phyloP scores from a whole-genome alignment of 2,888 invertebrate species.

The Timandra comae region DNA sequence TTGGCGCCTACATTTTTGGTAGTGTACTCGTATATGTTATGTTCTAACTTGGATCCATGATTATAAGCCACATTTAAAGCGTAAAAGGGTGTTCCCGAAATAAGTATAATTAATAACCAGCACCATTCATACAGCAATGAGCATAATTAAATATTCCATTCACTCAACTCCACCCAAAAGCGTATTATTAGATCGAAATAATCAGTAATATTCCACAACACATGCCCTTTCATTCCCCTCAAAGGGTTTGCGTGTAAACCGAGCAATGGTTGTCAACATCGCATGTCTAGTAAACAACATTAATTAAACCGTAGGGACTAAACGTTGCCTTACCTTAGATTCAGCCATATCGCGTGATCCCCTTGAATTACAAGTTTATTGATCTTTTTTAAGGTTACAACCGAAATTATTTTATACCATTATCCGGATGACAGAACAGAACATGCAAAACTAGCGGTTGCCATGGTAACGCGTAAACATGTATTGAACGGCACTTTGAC shows the following conservation, averaged over 20 bases:
- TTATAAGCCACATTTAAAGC: too few species aligned
- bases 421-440: constrained; percentile 47
- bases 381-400: constrained; percentile 58
- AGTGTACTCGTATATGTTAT: too few species aligned
- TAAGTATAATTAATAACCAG: too few species aligned
- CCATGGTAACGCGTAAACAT: constrained; percentile 44
- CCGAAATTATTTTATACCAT: constrained; percentile 66
- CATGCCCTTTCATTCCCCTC: constrained; percentile 2
- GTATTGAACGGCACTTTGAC: constrained; percentile 34
- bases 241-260: constrained; percentile 22
- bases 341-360: constrained; percentile 67
- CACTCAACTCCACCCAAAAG: too few species aligned
- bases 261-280: constrained; percentile 30
- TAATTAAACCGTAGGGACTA: constrained; percentile 58
- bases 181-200: too few species aligned
- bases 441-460: constrained; percentile 52
- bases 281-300: constrained; percentile 53
- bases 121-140: too few species aligned
- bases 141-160: too few species aligned
- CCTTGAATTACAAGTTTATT: constrained; percentile 62
- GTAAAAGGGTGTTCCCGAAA: too few species aligned
- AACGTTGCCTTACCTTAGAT: constrained; percentile 52
- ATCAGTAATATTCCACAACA: constrained; percentile 7
- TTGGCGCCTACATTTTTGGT: too few species aligned
- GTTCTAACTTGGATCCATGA: too few species aligned